Conservation (phyloP, 2,888 invertebrate species). For the Isotomurus palustris region DNA sequence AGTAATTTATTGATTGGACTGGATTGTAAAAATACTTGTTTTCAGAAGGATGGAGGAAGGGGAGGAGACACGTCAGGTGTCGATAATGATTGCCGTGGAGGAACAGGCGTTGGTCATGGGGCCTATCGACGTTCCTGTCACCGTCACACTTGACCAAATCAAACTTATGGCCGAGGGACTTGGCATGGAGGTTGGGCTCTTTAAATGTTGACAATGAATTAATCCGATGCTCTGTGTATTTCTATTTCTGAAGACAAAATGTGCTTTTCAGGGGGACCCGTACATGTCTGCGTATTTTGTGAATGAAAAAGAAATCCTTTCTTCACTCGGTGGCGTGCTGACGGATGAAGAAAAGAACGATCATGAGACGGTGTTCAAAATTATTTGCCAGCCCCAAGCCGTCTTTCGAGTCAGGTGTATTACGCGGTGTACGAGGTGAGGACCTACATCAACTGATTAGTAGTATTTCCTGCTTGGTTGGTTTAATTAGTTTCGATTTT, state of each 20-base stretch:
- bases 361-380: slow-evolving; percentile 81
- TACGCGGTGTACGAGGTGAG: slow-evolving; percentile 80
- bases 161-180: slow-evolving; percentile 9
- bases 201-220: background rate
- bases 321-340: slow-evolving; percentile 66
- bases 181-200: background rate
- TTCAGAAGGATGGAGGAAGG: background rate
- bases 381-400: slow-evolving; percentile 95
- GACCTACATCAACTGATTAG: background rate
- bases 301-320: slow-evolving; percentile 78
- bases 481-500: background rate
- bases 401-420: slow-evolving; percentile 88
- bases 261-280: slow-evolving; percentile 7
- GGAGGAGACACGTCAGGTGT: background rate
- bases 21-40: background rate
- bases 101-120: slow-evolving; percentile 9
- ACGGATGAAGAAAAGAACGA: slow-evolving; percentile 60
- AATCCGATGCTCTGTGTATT: background rate
- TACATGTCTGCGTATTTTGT: slow-evolving; percentile 68
- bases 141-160: slow-evolving; percentile 6
- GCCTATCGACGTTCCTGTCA: slow-evolving; percentile 7
- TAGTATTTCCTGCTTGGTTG: background rate
- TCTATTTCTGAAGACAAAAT: background rate
- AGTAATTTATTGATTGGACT: background rate
- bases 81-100: slow-evolving; percentile 9